Base-by-base conservation (phyloP, 2,888 invertebrate genomes). In the Dynastes grantii region DNA sequence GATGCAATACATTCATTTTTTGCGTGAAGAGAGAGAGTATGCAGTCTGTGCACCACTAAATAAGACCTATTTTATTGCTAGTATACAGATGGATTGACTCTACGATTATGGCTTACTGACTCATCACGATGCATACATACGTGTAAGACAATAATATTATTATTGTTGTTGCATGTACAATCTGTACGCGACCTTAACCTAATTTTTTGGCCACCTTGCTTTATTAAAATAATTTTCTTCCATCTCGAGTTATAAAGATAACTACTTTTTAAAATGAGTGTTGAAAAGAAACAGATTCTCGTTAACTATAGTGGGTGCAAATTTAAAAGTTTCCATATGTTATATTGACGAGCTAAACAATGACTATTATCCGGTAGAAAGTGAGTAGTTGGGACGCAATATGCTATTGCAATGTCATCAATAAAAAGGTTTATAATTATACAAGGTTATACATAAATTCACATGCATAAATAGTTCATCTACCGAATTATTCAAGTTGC, bases 131-230 rank as follows among this genome's bases (percentile, higher is more conserved):
- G 22, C 22, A 55, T 16, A 22, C 6, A 16, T 53, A 16, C 16
- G 4, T 22, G 22, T 22, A 55, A 55, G 22, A 22, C 55, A 55
- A 55, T 55, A 22, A 55, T 55, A 9, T 22, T 55, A n/a, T 55
- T 55, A 27, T 55, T 55, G n/a, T 55, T 55, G 55, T 55, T 55
- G 55, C 4, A 55, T 55, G 27, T 16, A 22, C 3, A 22, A 55
- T 55, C 45, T 22, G 22, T 55, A 55, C 5, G 65, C 22, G 22
- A 67, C 65, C 65, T 67, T 67, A n/a, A 67, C 65, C 65, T 45
- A 40, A 45, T 67, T 67, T 67, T 16, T n/a, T 55, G 16, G 37
- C 22, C 40, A 49, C 40, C 40, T 40, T 67, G 37, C 16, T 67
- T 40, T 11, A 16, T 67, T 16, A 22, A 16, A 45, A 22, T 40